Conservation (phyloP, 2,888 invertebrate genomes). For the Chymomyza amoena region DNA sequence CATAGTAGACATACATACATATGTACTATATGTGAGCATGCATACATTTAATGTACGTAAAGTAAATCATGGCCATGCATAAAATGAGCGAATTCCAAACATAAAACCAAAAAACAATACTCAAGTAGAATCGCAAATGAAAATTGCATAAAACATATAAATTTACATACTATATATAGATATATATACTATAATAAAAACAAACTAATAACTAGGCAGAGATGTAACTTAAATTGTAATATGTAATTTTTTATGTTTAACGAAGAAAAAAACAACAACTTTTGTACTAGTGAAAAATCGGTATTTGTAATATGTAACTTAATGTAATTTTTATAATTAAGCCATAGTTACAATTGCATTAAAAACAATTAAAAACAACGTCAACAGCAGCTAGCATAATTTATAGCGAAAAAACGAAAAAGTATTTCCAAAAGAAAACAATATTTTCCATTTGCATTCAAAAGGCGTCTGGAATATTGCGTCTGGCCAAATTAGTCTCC, state of each 20-base stretch:
- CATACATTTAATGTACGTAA: slow-evolving; percentile 60
- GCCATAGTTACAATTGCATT: background rate
- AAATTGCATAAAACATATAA: slow-evolving; percentile 46
- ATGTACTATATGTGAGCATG: background rate
- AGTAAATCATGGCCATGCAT: slow-evolving; percentile 67
- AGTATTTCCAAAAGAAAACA: background rate
- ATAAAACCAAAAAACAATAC: slow-evolving; percentile 58
- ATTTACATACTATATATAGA: slow-evolving; percentile 8
- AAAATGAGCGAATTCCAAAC: slow-evolving; percentile 71
- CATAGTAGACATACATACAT: background rate
- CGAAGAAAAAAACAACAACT: slow-evolving; percentile 9
- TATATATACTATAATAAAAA: background rate
- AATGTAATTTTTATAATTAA: slow-evolving; percentile 59
- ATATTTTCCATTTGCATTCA: background rate
- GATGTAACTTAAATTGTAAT: background rate
- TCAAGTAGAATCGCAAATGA: slow-evolving; percentile 52
- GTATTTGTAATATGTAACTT: slow-evolving; percentile 46
- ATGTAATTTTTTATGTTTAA: slow-evolving; percentile 21
- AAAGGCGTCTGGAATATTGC: background rate
- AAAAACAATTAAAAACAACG: background rate
- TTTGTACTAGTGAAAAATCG: slow-evolving; percentile 32
- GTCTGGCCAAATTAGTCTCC: slow-evolving; percentile 63
- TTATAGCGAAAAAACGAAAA: background rate
- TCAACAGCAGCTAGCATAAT: background rate
- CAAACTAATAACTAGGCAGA: background rate